Conservation (phyloP, 2,888 invertebrate species). For the Chrysolina oricalcia region DNA sequence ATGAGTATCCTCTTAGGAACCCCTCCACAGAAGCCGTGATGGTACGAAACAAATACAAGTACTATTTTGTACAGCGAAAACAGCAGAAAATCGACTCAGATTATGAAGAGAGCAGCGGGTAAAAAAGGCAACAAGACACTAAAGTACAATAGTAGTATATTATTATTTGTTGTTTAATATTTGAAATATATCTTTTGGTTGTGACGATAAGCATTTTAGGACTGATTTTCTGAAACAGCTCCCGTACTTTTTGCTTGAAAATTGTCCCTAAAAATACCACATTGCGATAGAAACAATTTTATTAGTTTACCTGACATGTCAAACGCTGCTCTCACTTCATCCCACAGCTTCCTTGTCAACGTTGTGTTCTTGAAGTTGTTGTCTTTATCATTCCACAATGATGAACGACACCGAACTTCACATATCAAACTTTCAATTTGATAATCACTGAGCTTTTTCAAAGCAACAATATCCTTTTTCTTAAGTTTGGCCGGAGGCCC, state of each 20-base stretch:
- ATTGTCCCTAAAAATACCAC: background rate
- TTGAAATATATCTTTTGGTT: background rate
- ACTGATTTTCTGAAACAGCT: background rate
- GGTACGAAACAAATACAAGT: slow-evolving; percentile 9
- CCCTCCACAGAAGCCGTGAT: slow-evolving; percentile 10
- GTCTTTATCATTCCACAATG: slow-evolving; percentile 17
- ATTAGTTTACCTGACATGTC: slow-evolving; percentile 6
- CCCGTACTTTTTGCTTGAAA: slow-evolving; percentile 1
- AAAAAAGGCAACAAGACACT: background rate
- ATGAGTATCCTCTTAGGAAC: background rate
- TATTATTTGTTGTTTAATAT: background rate
- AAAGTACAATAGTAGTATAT: background rate
- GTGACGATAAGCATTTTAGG: background rate
- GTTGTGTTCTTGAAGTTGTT: slow-evolving; percentile 12
- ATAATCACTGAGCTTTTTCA: background rate
- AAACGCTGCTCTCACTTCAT: slow-evolving; percentile 10
- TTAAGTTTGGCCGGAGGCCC: slow-evolving; percentile 1
- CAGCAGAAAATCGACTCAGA: background rate
- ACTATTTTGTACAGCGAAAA: slow-evolving; percentile 4
- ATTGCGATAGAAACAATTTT: slow-evolving; percentile 16
- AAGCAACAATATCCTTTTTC: background rate
- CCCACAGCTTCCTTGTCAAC: slow-evolving; percentile 6
- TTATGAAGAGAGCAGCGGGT: background rate
- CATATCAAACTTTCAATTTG: slow-evolving; percentile 2
- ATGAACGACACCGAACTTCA: slow-evolving; percentile 10